Conservation (phyloP, 1,140 invertebrate species). For the Ceratosolen solmsi region DNA sequence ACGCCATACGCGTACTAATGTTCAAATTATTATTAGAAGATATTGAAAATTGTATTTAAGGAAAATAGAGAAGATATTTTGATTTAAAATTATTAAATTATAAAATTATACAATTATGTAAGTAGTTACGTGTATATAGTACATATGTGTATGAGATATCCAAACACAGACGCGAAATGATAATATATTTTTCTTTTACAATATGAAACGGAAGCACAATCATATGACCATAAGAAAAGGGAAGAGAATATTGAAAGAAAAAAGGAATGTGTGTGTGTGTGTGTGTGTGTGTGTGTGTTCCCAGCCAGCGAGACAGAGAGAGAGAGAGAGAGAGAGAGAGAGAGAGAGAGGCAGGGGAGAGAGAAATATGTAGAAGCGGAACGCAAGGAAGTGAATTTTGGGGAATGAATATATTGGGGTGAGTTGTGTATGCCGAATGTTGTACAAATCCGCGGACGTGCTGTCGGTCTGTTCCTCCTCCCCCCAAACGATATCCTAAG, state of each 20-base stretch:
- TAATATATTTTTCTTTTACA: neutral
- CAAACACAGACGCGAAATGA: too few relatives aligned
- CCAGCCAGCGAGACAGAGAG: neutral
- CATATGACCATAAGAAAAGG: neutral
- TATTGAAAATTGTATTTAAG: too few relatives aligned
- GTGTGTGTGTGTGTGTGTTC: too few relatives aligned
- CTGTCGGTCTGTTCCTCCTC: neutral
- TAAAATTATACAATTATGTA: neutral
- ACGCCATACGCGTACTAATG: too few relatives aligned
- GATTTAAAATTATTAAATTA: too few relatives aligned
- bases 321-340: conserved; percentile 15
- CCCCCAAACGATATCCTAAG: neutral
- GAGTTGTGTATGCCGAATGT: neutral
- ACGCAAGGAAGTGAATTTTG: neutral
- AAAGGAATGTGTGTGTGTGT: too few relatives aligned
- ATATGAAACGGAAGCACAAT: neutral
- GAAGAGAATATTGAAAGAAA: neutral
- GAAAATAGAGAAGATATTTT: too few relatives aligned
- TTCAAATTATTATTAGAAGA: too few relatives aligned
- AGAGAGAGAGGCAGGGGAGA: neutral
- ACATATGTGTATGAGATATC: too few relatives aligned
- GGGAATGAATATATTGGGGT: neutral
- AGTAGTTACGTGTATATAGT: neutral
- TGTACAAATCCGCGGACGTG: neutral
- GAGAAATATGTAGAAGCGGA: neutral